A percentile compares a stretch with the other conserved stretches of the same genome.
phyloP scores from a whole-genome alignment of 2,113 vertebrate genomes.

The Nematolebias whitei region DNA sequence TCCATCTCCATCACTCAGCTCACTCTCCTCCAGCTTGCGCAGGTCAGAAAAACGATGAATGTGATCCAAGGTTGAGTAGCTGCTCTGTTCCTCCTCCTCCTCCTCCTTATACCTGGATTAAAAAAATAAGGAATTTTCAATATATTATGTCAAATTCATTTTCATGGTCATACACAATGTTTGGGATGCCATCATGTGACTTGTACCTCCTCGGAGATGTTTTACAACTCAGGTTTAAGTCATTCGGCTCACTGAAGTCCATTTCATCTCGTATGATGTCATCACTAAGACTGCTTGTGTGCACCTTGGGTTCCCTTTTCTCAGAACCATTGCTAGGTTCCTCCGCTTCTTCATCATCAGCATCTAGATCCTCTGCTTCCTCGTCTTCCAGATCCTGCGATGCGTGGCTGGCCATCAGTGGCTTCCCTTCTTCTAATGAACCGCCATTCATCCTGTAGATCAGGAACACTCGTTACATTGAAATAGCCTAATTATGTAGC shows the following conservation, averaged over 20 bases:
- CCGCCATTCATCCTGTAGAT: conserved; percentile 87
- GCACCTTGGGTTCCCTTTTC: conserved; percentile 80
- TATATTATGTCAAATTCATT: neutral
- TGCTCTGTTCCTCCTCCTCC: conserved; percentile 91
- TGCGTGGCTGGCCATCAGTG: conserved; percentile 81
- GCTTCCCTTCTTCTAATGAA: conserved; percentile 90
- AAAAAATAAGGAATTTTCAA: neutral
- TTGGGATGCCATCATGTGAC: neutral
- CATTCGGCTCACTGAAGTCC: conserved; percentile 84
- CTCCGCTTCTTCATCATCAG: conserved; percentile 89
- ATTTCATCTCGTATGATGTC: conserved; percentile 82
- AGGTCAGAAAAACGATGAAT: conserved; percentile 96
- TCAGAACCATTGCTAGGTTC: conserved; percentile 74
- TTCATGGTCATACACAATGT: neutral
- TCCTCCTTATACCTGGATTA: conserved; percentile 82
- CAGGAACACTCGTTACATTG: conserved; percentile 6
- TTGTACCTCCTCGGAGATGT: conserved; percentile 87
- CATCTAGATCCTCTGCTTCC: conserved; percentile 89
- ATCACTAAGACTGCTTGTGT: conserved; percentile 78
- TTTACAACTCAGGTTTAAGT: conserved; percentile 89
- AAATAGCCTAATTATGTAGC: neutral
- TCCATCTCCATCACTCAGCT: conserved; percentile 84
- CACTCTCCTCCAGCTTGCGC: conserved; percentile 92
- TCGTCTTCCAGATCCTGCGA: conserved; percentile 91
- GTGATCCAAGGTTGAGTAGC: conserved; percentile 94